A percentile compares a stretch with the other conserved stretches of the same genome.
Conservation (phyloP, 2,888 invertebrate species). For the Phaonia tiefii region DNA sequence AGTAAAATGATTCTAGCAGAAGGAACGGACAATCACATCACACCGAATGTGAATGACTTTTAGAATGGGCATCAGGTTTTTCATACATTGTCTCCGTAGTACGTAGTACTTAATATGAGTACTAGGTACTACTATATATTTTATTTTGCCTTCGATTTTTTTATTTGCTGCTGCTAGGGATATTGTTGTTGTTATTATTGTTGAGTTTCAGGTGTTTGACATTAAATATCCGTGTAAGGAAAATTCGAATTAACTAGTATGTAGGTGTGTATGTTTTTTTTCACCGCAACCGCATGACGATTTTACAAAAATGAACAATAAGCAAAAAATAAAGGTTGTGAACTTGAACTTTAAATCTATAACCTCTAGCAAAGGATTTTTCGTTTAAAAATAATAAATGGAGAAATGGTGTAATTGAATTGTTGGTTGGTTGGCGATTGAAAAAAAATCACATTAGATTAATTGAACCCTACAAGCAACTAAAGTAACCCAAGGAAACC, state of each 20-base stretch:
- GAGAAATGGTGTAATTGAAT: too few species aligned
- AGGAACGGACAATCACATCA: constrained; percentile 60
- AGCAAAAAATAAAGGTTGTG: too few species aligned
- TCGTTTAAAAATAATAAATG: too few species aligned
- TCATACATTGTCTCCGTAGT: background rate
- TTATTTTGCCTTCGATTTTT: background rate
- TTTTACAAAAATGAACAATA: too few species aligned
- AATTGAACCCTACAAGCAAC: too few species aligned
- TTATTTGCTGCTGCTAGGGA: constrained; percentile 2
- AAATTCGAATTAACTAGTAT: background rate
- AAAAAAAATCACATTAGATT: too few species aligned
- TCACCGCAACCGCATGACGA: too few species aligned
- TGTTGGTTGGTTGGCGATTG: too few species aligned
- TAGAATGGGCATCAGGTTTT: constrained; percentile 2
- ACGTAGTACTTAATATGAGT: background rate
- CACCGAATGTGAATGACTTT: constrained; percentile 63
- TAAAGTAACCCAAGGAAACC: too few species aligned
- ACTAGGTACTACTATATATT: background rate
- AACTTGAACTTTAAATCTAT: too few species aligned
- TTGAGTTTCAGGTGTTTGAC: constrained; percentile 54
- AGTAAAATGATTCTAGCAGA: constrained; percentile 35
- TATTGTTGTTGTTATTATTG: background rate
- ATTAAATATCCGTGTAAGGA: constrained; percentile 25
- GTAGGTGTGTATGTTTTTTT: too few species aligned
- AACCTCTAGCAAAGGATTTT: too few species aligned